These are phyloP conservation scores for Loriculus beryllinus DNA, from an alignment of 2,797 vertebrate species.

Conservation along the genomic window DNA sequence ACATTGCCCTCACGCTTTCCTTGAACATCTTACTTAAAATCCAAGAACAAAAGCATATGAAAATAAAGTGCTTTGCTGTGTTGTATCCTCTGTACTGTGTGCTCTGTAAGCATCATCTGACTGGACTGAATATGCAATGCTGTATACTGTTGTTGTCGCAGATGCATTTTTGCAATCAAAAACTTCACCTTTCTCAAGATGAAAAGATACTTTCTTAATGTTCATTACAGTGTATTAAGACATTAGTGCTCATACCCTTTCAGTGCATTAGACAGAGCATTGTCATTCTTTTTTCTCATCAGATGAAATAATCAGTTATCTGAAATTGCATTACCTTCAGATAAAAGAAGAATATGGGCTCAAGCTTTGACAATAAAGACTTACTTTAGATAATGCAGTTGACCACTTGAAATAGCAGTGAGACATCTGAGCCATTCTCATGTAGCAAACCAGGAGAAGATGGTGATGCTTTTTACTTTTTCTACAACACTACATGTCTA, in stretches of 20 bases:
- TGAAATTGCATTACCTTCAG: conserved; percentile 56
- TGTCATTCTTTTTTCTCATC: conserved; percentile 24
- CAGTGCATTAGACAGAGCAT: conserved; percentile 36
- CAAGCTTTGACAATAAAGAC: conserved; percentile 33
- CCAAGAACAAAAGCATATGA: not conserved
- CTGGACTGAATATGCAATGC: not conserved
- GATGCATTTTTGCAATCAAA: conserved; percentile 17
- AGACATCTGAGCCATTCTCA: not conserved
- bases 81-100: not conserved
- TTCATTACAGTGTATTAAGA: conserved; percentile 36
- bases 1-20: conserved; percentile 23
- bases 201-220: conserved; percentile 48
- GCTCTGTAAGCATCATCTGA: not conserved
- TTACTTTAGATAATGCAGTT: conserved; percentile 56
- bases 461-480: not conserved
- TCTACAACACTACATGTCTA: not conserved
- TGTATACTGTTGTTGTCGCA: not conserved
- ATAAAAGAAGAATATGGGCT: conserved; percentile 31
- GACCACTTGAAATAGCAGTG: conserved; percentile 38
- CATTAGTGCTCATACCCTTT: conserved; percentile 26
- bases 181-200: conserved; percentile 8
- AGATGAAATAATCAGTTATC: conserved; percentile 50
- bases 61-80: not conserved
- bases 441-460: not conserved
- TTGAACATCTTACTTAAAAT: conserved; percentile 6